Evolutionary conservation across 2,113 vertebrate species (phyloP).

Genomic region (Psilopsiagon aurifrons): DNA sequence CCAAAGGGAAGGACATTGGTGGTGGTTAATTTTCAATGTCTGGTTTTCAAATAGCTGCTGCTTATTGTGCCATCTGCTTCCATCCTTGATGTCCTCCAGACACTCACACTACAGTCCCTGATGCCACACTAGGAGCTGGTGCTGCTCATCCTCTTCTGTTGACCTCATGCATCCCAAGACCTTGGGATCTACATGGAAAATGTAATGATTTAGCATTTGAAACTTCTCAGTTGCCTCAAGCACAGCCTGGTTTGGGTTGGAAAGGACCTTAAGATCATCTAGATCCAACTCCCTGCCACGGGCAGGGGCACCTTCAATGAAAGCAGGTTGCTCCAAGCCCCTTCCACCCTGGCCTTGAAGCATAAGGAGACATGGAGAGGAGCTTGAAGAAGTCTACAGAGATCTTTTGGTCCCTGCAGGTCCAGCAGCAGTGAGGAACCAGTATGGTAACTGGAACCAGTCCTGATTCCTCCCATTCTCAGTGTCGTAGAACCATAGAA

Average conservation of each 20-base stretch:
- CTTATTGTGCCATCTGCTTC: rapidly evolving
- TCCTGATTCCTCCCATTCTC: not conserved
- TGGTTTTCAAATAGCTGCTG: not conserved
- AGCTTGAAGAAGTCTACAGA: not conserved
- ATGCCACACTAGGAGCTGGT: not conserved
- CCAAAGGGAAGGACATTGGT: not conserved
- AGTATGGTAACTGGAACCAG: not conserved
- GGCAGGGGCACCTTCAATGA: not conserved
- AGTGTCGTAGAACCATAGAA: not conserved
- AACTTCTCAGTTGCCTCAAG: not conserved
- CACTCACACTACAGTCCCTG: not conserved
- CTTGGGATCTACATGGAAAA: not conserved
- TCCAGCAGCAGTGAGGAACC: not conserved
- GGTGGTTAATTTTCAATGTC: not conserved
- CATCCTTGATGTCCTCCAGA: not conserved
- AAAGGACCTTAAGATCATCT: not conserved
- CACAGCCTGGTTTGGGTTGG: not conserved
- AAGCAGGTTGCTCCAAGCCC: not conserved
- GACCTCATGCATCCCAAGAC: not conserved
- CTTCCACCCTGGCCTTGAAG: not conserved
- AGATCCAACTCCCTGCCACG: not conserved
- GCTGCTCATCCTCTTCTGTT: not conserved
- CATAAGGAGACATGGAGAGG: not conserved
- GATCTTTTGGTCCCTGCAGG: not conserved
- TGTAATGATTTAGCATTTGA: not conserved